Conservation (phyloP, 2,797 vertebrate genomes). For the Urocyon cinereoargenteus region DNA sequence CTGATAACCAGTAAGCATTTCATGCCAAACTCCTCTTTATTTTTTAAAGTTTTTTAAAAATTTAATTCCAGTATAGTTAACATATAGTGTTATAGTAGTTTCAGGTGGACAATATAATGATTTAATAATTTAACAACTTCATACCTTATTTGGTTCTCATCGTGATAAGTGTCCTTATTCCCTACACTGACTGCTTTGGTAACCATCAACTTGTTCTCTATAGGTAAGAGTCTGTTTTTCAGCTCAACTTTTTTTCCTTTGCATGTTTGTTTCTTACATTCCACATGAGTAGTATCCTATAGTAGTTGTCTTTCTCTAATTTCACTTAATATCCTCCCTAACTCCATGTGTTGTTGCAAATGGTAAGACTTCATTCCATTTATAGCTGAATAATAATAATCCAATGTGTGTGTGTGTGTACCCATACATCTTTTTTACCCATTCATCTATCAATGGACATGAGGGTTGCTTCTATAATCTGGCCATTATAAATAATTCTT, state of each 20-base stretch:
- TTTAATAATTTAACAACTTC: background rate
- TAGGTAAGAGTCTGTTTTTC: background rate
- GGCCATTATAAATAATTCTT: background rate
- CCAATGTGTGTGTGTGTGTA: too few species aligned
- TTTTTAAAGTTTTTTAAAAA: background rate
- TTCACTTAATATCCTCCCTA: background rate
- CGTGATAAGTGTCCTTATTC: background rate
- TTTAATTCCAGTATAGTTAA: background rate
- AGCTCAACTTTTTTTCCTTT: background rate
- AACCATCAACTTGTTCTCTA: background rate
- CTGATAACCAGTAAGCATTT: conserved; percentile 5
- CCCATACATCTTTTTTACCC: background rate
- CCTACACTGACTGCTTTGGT: background rate
- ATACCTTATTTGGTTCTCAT: background rate
- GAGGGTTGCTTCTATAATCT: background rate
- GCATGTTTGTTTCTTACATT: background rate
- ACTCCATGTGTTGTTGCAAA: background rate
- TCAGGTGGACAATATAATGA: background rate
- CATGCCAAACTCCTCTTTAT: background rate
- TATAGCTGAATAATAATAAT: background rate
- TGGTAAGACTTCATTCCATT: background rate
- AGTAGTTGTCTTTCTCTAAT: background rate
- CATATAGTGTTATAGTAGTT: background rate
- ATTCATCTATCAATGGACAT: background rate
- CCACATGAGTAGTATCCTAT: background rate